Base-by-base conservation (phyloP, 2,888 invertebrate genomes). In the Mythimna pallens region DNA sequence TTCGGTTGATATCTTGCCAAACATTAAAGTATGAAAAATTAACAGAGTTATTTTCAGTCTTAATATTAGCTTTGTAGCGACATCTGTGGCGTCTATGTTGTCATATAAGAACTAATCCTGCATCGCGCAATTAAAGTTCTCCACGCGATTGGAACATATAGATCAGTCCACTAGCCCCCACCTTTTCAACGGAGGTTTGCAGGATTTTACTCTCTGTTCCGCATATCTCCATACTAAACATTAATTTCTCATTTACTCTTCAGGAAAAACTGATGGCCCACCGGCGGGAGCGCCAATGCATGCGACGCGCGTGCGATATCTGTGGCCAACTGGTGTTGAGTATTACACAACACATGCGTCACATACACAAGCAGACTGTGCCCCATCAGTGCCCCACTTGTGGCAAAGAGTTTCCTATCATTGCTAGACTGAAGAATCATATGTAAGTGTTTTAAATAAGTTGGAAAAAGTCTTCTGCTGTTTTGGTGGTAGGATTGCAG, bases 231-330 rank as follows among this genome's bases (percentile, higher is more conserved):
- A 30, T 3, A 47, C 47, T 40, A 40, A 3, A 47, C 43, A 17
- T 47, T 47, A 47, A 5, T 47, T 5, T 47, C 43, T 47, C 14
- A 14, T 69, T 50, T 40, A 54, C 12, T 40, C 10, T 36, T 36
- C n/a, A 54, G 96, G 94, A 94, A 54, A 87, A 90, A 78, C 76
- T 96, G 25, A 81, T 90, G 70, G 86, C 88, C 3, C 96, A 96
- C 79, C 92, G 95, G 5, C 93, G 95, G 36, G 95, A 95, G 82
- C 91, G 94, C 8, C 94, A 94, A 78, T 96, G 96, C 80, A 94
- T 94, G 94, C 91, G 94, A 43, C 94, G 94, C 4, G 95, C 96
- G n/a, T 96, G 96, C 76, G 95, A 96, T 70, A 85, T 96, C 8
- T 96, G 96, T 81, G 96, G 96, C 0, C 95, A 96, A 79, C 90